phyloP scores from a whole-genome alignment of 2,888 invertebrate genomes.

The Antheraea yamamai region DNA sequence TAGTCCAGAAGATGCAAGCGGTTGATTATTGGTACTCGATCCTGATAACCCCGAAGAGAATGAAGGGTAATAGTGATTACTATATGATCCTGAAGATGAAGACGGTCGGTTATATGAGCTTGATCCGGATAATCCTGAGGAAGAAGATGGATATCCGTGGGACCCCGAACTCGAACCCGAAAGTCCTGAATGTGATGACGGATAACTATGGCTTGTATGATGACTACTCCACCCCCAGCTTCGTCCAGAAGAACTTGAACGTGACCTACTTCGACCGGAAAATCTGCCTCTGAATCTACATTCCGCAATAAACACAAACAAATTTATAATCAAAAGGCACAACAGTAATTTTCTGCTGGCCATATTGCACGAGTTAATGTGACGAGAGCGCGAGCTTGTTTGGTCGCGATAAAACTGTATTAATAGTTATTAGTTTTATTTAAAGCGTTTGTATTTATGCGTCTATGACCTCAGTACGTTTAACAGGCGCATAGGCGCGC shows the following conservation, averaged over 20 bases:
- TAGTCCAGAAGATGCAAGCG: slow-evolving; percentile 32
- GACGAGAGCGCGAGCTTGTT: slow-evolving; percentile 10
- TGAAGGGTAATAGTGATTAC: slow-evolving; percentile 15
- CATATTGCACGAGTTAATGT: slow-evolving; percentile 13
- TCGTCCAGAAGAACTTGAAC: slow-evolving; percentile 22
- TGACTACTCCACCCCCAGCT: slow-evolving; percentile 12
- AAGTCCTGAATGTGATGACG: slow-evolving; percentile 33
- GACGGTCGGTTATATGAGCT: slow-evolving; percentile 30
- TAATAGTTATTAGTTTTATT: slow-evolving; percentile 11
- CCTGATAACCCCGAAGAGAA: slow-evolving; percentile 34
- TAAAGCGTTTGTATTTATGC: slow-evolving; percentile 1
- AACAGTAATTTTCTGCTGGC: slow-evolving; percentile 21
- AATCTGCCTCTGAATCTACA: slow-evolving; percentile 15
- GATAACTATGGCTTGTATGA: slow-evolving; percentile 22
- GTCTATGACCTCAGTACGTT: slow-evolving; percentile 11
- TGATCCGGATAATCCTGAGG: slow-evolving; percentile 33
- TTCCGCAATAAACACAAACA: slow-evolving; percentile 16
- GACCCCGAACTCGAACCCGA: slow-evolving; percentile 34
- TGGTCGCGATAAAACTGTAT: neutral
- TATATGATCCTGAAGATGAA: slow-evolving; percentile 28
- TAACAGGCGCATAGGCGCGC: neutral
- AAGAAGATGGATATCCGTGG: slow-evolving; percentile 24
- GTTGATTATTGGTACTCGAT: slow-evolving; percentile 25
- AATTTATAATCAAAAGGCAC: slow-evolving; percentile 20
- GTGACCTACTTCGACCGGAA: slow-evolving; percentile 33